phyloP scores from a whole-genome alignment of 2,113 vertebrate species.

The Micromys minutus region DNA sequence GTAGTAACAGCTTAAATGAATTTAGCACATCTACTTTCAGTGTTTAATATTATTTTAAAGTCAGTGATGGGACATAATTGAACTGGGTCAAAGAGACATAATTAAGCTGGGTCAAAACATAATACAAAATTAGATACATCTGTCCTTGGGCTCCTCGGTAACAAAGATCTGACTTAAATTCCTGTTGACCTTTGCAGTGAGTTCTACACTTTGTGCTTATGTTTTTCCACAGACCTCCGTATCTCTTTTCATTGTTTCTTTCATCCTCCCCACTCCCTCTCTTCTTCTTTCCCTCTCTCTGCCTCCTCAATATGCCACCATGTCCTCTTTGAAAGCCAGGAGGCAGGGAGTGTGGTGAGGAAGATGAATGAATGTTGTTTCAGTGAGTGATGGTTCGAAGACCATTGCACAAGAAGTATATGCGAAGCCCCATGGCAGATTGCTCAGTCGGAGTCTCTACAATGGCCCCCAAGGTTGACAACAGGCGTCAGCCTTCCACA shows the following conservation, averaged over 20 bases:
- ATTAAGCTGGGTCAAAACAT: slow-evolving; percentile 73
- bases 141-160: slow-evolving; percentile 55
- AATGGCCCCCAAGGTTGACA: background rate
- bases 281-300: background rate
- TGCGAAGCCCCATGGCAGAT: background rate
- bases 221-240: slow-evolving; percentile 28
- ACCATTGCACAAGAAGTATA: background rate
- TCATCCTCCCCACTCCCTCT: background rate
- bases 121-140: slow-evolving; percentile 74
- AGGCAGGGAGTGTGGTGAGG: background rate
- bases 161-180: slow-evolving; percentile 45
- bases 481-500: background rate
- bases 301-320: background rate
- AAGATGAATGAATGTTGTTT: background rate
- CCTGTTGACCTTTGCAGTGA: slow-evolving; percentile 49
- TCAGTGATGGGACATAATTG: slow-evolving; percentile 75
- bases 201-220: background rate
- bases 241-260: slow-evolving; percentile 1
- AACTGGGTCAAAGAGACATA: slow-evolving; percentile 74
- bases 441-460: accelerated
- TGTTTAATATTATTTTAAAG: slow-evolving; percentile 67
- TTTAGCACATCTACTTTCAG: slow-evolving; percentile 59
- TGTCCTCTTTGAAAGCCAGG: slow-evolving; percentile 16
- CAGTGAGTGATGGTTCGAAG: background rate
- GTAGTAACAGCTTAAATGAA: slow-evolving; percentile 50